Evolutionary conservation across 2,888 invertebrate species (phyloP).

Genomic region (Cheilosia grossa): DNA sequence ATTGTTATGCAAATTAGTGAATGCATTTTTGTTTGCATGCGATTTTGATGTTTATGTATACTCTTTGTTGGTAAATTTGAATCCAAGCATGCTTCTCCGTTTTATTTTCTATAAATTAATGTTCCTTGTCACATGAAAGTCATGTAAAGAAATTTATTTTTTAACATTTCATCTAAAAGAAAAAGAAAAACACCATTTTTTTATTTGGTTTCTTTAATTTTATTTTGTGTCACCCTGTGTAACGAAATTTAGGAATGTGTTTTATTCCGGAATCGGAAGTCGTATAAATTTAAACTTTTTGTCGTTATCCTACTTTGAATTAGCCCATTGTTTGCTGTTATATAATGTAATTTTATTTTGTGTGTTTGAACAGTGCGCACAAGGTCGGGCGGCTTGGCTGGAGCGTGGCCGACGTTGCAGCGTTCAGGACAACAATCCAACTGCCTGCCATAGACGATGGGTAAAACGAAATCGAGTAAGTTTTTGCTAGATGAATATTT

Average conservation of each 20-base stretch:
- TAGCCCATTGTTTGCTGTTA: constrained; percentile 1
- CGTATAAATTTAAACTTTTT: constrained; percentile 60
- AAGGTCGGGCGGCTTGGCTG: constrained; percentile 93
- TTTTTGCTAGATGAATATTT: constrained; percentile 27
- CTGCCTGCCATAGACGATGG: constrained; percentile 89
- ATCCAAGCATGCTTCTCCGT: constrained; percentile 68
- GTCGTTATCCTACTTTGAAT: constrained; percentile 22
- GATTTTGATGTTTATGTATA: constrained; percentile 30
- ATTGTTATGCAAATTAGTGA: neutral
- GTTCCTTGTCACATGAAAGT: constrained; percentile 39
- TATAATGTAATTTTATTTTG: constrained; percentile 35
- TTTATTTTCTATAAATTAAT: constrained; percentile 33
- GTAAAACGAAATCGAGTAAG: constrained; percentile 93
- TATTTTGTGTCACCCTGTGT: constrained; percentile 68
- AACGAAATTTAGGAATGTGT: constrained; percentile 72
- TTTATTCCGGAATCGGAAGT: constrained; percentile 65
- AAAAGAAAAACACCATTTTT: constrained; percentile 29
- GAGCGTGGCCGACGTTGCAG: constrained; percentile 87
- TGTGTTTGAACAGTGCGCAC: constrained; percentile 87
- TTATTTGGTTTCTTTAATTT: constrained; percentile 37
- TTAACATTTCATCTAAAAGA: constrained; percentile 46
- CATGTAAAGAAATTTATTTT: constrained; percentile 24
- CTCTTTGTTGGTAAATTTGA: constrained; percentile 33
- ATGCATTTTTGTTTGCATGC: constrained; percentile 45
- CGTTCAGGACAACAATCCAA: constrained; percentile 87